Evolutionary conservation across 1,140 invertebrate genomes (phyloP), one percentile per base, ranked within the genome.

Genomic region (Tetragnatha versicolor): DNA sequence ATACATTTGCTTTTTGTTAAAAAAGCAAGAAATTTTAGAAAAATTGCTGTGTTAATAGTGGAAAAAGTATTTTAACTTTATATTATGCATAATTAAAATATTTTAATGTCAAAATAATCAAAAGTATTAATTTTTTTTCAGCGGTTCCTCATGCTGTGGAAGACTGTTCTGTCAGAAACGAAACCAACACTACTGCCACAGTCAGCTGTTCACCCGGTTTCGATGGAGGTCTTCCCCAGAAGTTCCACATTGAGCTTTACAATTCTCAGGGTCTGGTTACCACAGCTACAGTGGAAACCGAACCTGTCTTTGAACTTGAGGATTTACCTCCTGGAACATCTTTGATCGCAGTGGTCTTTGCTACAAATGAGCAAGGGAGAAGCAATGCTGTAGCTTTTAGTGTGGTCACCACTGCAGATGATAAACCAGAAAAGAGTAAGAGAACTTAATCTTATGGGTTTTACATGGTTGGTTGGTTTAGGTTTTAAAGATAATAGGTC

Each of bases 201-300:
- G 91, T 95, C 55, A 90, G 89, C 66, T 95, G 93, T 85, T 85
- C 89, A 55, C 89, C 92, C 0, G 93, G 93, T 27, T 91, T 91
- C 83, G 92, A 93, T 83, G 93, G 93, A 17, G 93, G 93, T 3
- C 88, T 94, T 27, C 89, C 91, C 17, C 93, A 95, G 85, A 90
- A 90, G 83, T 96, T 95, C 85, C 87, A 93, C 55, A 86, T 95
- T 63, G 93, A 95, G 86, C 91, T 94, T 49, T 89, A 91, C 77
- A 79, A 37, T 27, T 72, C 68, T 35, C 42, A 10, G 2, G 73
- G 73, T 17, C 22, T 77, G 9, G 33, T 77, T 9, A 33, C 45
- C 9, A 27, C 73, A 25, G 42, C 45, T 29, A 49, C 33, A 27
- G 73, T 65, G 27, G 42, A 77, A 31, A 22, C 14, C 29, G n/a